Conservation (phyloP, 2,797 vertebrate species). For the Notolabrus celidotus region DNA sequence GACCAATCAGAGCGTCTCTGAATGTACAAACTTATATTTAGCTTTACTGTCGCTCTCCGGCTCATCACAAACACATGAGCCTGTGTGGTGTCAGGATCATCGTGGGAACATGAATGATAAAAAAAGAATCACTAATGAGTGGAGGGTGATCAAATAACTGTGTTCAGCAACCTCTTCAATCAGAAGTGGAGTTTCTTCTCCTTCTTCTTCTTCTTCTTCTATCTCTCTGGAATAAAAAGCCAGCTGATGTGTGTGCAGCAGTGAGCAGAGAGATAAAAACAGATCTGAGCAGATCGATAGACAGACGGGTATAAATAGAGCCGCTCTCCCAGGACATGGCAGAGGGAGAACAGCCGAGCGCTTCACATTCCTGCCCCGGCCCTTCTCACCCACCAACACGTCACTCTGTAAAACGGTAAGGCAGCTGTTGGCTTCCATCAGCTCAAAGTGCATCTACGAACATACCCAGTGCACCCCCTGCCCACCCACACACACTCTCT, state of each 20-base stretch:
- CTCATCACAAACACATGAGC: too few species aligned
- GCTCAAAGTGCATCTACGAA: conserved; percentile 91
- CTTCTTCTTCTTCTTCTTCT: too few species aligned
- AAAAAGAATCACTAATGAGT: too few species aligned
- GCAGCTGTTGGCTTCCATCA: conserved; percentile 97
- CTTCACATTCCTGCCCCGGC: conserved; percentile 86
- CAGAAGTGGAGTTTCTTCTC: conserved; percentile 1
- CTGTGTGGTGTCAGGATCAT: too few species aligned
- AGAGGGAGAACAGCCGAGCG: conserved; percentile 66
- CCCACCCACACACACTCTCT: conserved; percentile 11
- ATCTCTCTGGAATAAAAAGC: conserved; percentile 11
- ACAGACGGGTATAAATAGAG: conserved; percentile 57
- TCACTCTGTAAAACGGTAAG: conserved; percentile 96
- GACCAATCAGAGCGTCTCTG: too few species aligned
- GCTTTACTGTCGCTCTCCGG: too few species aligned
- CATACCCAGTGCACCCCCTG: conserved; percentile 88
- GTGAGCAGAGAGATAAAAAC: conserved; percentile 68
- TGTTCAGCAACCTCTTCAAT: too few species aligned
- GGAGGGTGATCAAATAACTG: too few species aligned
- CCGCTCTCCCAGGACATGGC: conserved; percentile 48
- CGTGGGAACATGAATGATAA: too few species aligned
- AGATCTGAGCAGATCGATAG: conserved; percentile 54
- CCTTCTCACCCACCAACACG: conserved; percentile 90
- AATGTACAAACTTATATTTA: too few species aligned
- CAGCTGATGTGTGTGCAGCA: background rate